Conservation (phyloP, 1,140 invertebrate species). For the Pectinophora gossypiella region DNA sequence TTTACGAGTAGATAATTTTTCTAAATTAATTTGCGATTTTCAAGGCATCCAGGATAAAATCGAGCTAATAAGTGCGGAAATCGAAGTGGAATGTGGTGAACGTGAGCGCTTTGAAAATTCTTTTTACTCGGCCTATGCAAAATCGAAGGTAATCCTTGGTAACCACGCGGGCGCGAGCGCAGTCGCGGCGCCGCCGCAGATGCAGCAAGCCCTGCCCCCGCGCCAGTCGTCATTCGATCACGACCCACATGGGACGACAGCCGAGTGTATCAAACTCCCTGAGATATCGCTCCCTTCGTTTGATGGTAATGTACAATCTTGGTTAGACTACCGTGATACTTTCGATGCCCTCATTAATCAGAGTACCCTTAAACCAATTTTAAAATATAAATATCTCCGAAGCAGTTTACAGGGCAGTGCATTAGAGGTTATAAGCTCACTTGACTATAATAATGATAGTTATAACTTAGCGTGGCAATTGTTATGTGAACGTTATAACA, state of each 20-base stretch:
- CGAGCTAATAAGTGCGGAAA: not conserved
- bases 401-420: constrained; percentile 1
- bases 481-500: constrained; percentile 4
- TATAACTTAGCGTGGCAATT: not conserved
- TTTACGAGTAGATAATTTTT: not conserved
- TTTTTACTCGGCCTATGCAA: not conserved
- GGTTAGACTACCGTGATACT: constrained; percentile 1
- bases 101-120: not conserved
- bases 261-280: not conserved
- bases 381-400: constrained; percentile 4
- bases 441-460: not conserved
- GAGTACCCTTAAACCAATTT: not conserved
- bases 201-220: not conserved
- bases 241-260: not conserved
- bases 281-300: not conserved
- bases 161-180: not conserved
- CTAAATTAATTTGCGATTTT: not conserved
- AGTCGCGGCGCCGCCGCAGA: not conserved
- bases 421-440: not conserved
- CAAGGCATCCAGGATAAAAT: not conserved
- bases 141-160: not conserved
- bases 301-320: not conserved
- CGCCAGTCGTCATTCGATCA: not conserved
- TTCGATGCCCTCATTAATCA: constrained; percentile 6
- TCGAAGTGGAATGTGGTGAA: not conserved